These are phyloP conservation scores for Lepidonotus clava DNA, from an alignment of 2,888 invertebrate species.

Conservation along the genomic window DNA sequence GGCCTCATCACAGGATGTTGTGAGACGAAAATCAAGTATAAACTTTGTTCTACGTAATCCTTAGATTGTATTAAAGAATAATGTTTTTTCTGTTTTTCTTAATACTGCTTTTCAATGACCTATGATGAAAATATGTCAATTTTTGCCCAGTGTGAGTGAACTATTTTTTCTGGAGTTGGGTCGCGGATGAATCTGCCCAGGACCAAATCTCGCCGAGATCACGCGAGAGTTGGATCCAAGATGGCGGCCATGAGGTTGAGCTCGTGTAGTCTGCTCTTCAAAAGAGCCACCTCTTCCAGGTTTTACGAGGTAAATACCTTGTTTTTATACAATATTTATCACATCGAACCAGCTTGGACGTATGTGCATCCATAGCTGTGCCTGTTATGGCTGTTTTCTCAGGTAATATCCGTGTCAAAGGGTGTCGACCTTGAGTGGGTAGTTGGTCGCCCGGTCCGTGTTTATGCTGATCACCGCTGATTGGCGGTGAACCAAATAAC, in stretches of 20 bases:
- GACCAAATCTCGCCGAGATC: neutral
- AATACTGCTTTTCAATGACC: no score
- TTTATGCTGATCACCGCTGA: no score
- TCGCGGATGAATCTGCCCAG: neutral
- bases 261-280: neutral
- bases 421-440: no score
- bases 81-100: no score
- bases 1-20: neutral
- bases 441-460: no score
- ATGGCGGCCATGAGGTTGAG: slow-evolving; percentile 14
- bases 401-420: no score
- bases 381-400: no score
- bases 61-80: no score
- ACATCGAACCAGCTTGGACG: no score
- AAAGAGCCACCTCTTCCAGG: neutral
- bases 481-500: no score
- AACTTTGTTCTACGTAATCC: neutral
- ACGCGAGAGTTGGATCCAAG: neutral
- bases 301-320: slow-evolving; percentile 6
- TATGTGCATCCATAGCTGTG: no score
- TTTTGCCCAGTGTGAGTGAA: neutral
- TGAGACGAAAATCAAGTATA: neutral
- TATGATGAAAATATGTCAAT: neutral
- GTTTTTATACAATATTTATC: no score
- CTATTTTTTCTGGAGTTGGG: neutral